These are phyloP conservation scores for Orchestia grillus DNA, from an alignment of 1,140 invertebrate genomes.

Conservation along the genomic window DNA sequence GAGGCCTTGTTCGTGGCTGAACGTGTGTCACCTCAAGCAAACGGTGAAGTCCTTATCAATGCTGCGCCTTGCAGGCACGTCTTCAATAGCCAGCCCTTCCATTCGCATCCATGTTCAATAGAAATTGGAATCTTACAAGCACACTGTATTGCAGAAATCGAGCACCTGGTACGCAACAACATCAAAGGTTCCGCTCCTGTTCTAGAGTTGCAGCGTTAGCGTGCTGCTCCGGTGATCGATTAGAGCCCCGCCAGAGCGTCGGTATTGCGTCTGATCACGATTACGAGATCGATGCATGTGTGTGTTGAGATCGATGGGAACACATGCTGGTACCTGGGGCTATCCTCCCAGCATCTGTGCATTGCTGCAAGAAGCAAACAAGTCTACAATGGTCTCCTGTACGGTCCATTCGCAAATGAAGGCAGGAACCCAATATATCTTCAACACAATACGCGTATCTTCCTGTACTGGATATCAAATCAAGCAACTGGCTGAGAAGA, in stretches of 20 bases:
- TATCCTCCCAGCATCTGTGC: neutral
- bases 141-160: neutral
- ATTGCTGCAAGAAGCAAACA: neutral
- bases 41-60: neutral
- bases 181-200: neutral
- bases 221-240: neutral
- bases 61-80: neutral
- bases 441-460: neutral
- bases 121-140: neutral
- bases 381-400: neutral
- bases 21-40: neutral
- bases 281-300: neutral
- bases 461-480: neutral
- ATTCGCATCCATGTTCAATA: neutral
- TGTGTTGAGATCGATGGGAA: neutral
- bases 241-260: neutral
- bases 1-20: neutral
- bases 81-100: neutral
- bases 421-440: neutral
- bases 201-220: neutral
- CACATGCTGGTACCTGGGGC: neutral
- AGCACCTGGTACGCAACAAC: neutral
- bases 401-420: neutral
- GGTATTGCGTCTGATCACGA: neutral
- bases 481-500: neutral